Conservation (phyloP, 2,888 invertebrate genomes). For the Drosophila robusta region DNA sequence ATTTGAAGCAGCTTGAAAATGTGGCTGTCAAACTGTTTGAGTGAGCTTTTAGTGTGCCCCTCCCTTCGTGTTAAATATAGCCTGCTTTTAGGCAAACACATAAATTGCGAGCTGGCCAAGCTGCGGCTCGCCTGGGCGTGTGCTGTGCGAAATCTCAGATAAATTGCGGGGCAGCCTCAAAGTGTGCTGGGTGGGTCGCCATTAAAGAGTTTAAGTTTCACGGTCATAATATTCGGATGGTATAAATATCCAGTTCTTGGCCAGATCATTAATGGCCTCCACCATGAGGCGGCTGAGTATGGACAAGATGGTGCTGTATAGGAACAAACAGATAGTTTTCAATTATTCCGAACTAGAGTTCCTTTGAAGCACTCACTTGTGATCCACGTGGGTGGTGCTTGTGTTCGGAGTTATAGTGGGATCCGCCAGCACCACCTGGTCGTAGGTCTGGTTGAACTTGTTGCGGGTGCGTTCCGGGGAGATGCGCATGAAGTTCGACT, state of each 20-base stretch:
- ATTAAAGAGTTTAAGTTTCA: constrained; percentile 16
- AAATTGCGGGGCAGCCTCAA: no score
- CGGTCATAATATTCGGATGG: constrained; percentile 69
- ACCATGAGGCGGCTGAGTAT: constrained; percentile 71
- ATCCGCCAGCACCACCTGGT: constrained; percentile 51
- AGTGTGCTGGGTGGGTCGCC: constrained; percentile 4
- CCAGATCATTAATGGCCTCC: constrained; percentile 72
- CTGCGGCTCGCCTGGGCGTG: no score
- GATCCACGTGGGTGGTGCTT: constrained; percentile 28
- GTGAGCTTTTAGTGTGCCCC: no score
- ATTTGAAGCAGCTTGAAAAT: not conserved
- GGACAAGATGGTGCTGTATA: constrained; percentile 55
- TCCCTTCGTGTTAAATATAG: no score
- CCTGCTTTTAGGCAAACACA: no score
- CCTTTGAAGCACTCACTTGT: constrained; percentile 55
- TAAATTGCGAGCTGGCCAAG: no score
- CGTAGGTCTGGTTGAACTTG: constrained; percentile 59
- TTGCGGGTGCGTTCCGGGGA: constrained; percentile 45
- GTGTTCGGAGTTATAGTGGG: not conserved
- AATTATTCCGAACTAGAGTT: not conserved
- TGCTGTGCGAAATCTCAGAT: constrained; percentile 34
- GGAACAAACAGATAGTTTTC: not conserved
- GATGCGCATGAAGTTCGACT: constrained; percentile 77
- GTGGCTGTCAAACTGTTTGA: constrained; percentile 3
- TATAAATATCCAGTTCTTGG: constrained; percentile 80